Evolutionary conservation across 1,140 invertebrate species (phyloP).

Genomic region (Pseudomyrmex pallidus): DNA sequence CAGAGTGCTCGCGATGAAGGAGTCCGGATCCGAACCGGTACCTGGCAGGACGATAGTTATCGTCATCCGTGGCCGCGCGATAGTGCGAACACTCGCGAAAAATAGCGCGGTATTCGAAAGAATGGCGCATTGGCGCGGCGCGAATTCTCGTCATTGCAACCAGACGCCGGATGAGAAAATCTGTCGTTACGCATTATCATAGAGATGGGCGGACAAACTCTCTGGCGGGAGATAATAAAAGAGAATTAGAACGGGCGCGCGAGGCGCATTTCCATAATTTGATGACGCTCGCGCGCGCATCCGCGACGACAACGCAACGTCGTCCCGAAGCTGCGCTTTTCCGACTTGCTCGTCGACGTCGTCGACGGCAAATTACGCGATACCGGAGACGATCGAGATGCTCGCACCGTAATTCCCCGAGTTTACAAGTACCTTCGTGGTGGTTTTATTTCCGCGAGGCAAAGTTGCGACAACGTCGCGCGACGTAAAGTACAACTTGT

Average conservation of each 20-base stretch:
- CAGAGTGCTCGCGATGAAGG: not conserved
- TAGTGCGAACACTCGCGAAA: not conserved
- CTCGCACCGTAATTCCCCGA: not conserved
- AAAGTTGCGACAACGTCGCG: slow-evolving; percentile 5
- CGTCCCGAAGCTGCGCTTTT: not conserved
- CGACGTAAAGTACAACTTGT: slow-evolving; percentile 21
- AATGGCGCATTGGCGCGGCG: slow-evolving; percentile 31
- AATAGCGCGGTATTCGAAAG: not conserved
- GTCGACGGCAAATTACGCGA: slow-evolving; percentile 39
- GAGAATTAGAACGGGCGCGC: slow-evolving; percentile 65
- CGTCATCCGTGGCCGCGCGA: not conserved
- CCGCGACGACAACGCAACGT: not conserved
- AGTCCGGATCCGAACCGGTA: slow-evolving; percentile 14
- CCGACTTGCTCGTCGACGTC: not conserved
- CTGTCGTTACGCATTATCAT: slow-evolving; percentile 65
- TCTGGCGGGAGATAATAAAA: slow-evolving; percentile 67
- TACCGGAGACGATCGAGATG: slow-evolving; percentile 44
- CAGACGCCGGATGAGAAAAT: slow-evolving; percentile 49
- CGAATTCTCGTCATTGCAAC: slow-evolving; percentile 9
- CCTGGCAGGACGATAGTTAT: slow-evolving; percentile 28
- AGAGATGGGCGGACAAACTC: slow-evolving; percentile 65
- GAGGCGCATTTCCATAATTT: slow-evolving; percentile 71
- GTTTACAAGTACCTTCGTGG: slow-evolving; percentile 19
- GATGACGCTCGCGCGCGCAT: slow-evolving; percentile 52
- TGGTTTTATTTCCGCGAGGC: slow-evolving; percentile 9